These are phyloP conservation scores for Philereme transversata DNA, from an alignment of 2,888 invertebrate species.

Conservation along the genomic window DNA sequence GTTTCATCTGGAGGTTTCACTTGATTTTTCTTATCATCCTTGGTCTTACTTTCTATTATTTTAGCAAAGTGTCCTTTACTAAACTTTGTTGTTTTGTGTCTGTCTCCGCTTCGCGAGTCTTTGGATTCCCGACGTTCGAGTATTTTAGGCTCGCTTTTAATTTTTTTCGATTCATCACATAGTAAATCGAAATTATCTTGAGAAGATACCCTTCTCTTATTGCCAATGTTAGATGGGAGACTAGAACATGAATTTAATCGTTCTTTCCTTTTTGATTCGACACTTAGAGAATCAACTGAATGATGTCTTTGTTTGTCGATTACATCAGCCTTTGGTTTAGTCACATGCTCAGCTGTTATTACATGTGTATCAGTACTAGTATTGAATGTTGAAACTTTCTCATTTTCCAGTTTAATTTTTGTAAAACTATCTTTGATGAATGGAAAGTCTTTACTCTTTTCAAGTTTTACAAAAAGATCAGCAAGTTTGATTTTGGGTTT, in stretches of 20 bases:
- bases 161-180: conserved; percentile 85
- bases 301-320: conserved; percentile 78
- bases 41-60: conserved; percentile 84
- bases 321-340: conserved; percentile 61
- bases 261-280: conserved; percentile 84
- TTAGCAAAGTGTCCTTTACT: conserved; percentile 84
- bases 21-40: conserved; percentile 84
- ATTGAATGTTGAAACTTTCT: conserved; percentile 11
- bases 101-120: conserved; percentile 79
- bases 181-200: conserved; percentile 86
- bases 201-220: conserved; percentile 90
- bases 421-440: conserved; percentile 40
- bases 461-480: conserved; percentile 77
- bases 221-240: conserved; percentile 86
- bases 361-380: conserved; percentile 9
- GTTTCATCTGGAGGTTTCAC: conserved; percentile 76
- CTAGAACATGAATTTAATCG: conserved; percentile 84
- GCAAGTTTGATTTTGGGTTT: conserved; percentile 66
- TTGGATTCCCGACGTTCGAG: conserved; percentile 88
- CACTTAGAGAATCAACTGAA: conserved; percentile 73
- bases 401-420: conserved; percentile 65
- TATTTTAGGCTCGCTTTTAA: conserved; percentile 81
- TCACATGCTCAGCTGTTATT: conserved; percentile 37
- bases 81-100: conserved; percentile 81
- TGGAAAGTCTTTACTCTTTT: conserved; percentile 73